A percentile compares a stretch with the other conserved stretches of the same genome.
These are phyloP conservation scores for Synanthedon formicaeformis DNA, from an alignment of 2,888 invertebrate species.

Conservation along the genomic window DNA sequence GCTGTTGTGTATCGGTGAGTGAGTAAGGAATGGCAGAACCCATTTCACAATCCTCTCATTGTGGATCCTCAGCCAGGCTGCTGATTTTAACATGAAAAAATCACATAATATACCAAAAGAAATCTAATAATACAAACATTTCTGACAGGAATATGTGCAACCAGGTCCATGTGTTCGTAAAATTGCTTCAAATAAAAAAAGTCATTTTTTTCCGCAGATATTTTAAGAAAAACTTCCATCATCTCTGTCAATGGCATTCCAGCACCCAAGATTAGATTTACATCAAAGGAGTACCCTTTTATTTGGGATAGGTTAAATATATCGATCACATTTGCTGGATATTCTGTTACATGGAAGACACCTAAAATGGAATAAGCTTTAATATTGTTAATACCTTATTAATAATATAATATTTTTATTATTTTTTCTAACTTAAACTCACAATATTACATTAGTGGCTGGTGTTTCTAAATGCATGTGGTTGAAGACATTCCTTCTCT, in stretches of 20 bases:
- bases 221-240: conserved; percentile 53
- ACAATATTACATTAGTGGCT: too few species aligned
- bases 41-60: too few species aligned
- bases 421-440: too few species aligned
- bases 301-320: conserved; percentile 46
- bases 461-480: too few species aligned
- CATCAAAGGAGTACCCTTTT: conserved; percentile 34
- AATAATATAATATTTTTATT: not conserved
- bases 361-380: conserved; percentile 20
- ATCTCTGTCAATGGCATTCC: conserved; percentile 49
- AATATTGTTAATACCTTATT: too few species aligned
- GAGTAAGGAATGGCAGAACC: too few species aligned
- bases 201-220: conserved; percentile 42
- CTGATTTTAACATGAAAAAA: not conserved
- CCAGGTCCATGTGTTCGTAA: conserved; percentile 75
- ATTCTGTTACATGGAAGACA: conserved; percentile 41
- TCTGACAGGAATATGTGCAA: conserved; percentile 80
- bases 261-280: conserved; percentile 48
- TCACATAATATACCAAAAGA: too few species aligned
- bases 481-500: too few species aligned
- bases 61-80: too few species aligned
- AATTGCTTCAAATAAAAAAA: conserved; percentile 74
- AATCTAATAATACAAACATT: conserved; percentile 70
- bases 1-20: too few species aligned
- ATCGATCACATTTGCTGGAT: conserved; percentile 44